These are phyloP conservation scores for Saimiri boliviensis DNA, from an alignment of 2,113 vertebrate genomes.

Conservation along the genomic window DNA sequence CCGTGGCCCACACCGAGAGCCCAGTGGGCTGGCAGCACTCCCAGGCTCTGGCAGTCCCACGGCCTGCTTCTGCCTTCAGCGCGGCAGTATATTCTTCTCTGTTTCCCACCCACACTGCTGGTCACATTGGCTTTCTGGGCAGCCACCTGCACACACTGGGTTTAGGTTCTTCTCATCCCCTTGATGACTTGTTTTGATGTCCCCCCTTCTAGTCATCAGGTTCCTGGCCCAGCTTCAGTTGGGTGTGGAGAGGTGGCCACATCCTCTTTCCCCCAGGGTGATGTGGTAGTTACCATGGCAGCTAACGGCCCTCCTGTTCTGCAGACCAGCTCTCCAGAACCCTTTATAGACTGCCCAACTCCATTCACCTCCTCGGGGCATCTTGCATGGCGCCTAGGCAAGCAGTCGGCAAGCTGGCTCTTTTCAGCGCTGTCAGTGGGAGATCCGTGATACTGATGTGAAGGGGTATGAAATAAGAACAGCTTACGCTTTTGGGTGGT, in stretches of 20 bases:
- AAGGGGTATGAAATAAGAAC: neutral
- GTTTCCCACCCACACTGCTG: neutral
- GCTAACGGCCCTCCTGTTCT: neutral
- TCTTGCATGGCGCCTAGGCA: neutral
- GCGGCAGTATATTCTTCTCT: neutral
- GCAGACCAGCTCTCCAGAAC: neutral
- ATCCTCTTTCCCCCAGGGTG: neutral
- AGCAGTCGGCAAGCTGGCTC: neutral
- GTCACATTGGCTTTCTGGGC: neutral
- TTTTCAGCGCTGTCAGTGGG: neutral
- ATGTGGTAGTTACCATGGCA: neutral
- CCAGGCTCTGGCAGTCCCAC: neutral
- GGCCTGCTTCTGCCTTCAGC: neutral
- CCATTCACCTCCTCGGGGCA: neutral
- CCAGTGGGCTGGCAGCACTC: neutral
- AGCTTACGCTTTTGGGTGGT: neutral
- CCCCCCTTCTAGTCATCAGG: neutral
- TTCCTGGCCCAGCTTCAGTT: neutral
- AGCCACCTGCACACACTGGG: neutral
- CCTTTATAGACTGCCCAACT: neutral
- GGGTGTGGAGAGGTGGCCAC: neutral
- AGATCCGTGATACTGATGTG: neutral
- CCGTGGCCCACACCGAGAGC: neutral
- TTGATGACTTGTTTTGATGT: neutral
- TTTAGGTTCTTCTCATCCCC: neutral